phyloP scores from a whole-genome alignment of 2,113 vertebrate genomes.

The Lates calcarifer region DNA sequence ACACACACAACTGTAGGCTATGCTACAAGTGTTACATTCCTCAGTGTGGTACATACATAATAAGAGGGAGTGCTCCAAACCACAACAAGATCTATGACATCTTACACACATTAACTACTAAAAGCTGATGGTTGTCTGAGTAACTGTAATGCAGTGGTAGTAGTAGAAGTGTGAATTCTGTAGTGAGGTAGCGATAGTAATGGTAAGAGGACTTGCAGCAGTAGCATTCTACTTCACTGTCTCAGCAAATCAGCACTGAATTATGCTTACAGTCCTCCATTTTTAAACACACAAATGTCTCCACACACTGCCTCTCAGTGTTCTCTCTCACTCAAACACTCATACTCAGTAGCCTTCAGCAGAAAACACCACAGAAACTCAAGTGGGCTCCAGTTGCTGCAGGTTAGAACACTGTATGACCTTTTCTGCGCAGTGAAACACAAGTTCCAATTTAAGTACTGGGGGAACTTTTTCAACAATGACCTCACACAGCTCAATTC shows the following conservation, averaged over 20 bases:
- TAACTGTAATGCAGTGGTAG: neutral
- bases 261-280: slow-evolving; percentile 17
- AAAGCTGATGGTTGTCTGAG: neutral
- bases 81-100: slow-evolving; percentile 11
- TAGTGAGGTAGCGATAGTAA: neutral
- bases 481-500: slow-evolving; percentile 1
- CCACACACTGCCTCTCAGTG: neutral
- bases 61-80: slow-evolving; percentile 30
- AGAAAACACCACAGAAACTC: slow-evolving; percentile 29
- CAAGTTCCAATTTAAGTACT: slow-evolving; percentile 29
- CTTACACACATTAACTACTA: slow-evolving; percentile 10
- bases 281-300: slow-evolving; percentile 39
- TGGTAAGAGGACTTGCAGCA: neutral
- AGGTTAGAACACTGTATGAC: slow-evolving; percentile 34
- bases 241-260: slow-evolving; percentile 23
- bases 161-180: neutral
- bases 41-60: slow-evolving; percentile 37
- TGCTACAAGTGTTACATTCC: slow-evolving; percentile 48
- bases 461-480: slow-evolving; percentile 20
- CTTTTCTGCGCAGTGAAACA: slow-evolving; percentile 33
- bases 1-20: slow-evolving; percentile 13
- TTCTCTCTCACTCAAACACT: slow-evolving; percentile 10
- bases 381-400: slow-evolving; percentile 36
- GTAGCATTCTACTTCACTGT: neutral
- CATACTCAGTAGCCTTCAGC: slow-evolving; percentile 32